Conservation (phyloP, 2,888 invertebrate species). For the Mythimna pallens region DNA sequence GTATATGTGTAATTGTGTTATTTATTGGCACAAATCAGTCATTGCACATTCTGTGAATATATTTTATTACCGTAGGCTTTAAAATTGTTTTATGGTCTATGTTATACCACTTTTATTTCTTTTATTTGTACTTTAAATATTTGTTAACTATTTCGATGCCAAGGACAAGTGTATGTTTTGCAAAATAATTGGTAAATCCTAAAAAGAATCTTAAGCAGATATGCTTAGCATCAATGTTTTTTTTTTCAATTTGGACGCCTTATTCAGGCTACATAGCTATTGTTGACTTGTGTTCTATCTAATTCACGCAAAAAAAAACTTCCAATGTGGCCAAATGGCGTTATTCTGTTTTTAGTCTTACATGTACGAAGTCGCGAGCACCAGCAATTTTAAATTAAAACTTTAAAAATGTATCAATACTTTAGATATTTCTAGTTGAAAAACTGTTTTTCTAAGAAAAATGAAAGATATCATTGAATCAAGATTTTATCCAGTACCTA, state of each 20-base stretch:
- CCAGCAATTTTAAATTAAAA: too few species aligned
- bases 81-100: neutral
- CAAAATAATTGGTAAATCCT: too few species aligned
- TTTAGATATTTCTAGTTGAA: neutral
- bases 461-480: neutral
- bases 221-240: too few species aligned
- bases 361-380: too few species aligned
- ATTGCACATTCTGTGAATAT: neutral
- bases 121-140: neutral
- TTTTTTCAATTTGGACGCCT: too few species aligned
- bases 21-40: slow-evolving; percentile 10
- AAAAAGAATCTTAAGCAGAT: too few species aligned
- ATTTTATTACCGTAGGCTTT: neutral
- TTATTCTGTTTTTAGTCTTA: too few species aligned
- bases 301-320: too few species aligned
- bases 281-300: too few species aligned
- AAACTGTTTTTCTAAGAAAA: neutral
- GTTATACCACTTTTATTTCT: neutral
- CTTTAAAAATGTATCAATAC: neutral
- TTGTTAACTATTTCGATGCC: neutral
- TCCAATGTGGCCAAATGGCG: too few species aligned
- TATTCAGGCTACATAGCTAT: too few species aligned
- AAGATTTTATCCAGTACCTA: slow-evolving; percentile 9
- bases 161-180: neutral
- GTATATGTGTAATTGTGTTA: slow-evolving; percentile 23